These are phyloP conservation scores for Corvus cornix DNA, from an alignment of 2,113 vertebrate species.

Conservation along the genomic window DNA sequence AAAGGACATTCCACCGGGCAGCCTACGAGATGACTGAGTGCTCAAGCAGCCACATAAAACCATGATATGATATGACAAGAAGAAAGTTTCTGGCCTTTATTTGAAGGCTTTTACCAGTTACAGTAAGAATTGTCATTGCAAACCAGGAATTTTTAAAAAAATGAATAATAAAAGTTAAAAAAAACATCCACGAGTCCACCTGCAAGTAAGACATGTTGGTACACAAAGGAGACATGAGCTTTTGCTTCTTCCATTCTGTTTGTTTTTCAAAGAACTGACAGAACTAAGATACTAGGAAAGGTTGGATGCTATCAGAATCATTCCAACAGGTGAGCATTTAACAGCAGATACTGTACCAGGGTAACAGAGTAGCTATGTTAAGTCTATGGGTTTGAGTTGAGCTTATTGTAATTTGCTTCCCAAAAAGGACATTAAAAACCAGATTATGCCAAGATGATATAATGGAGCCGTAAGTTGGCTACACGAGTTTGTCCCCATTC, in stretches of 20 bases:
- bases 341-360: constrained; percentile 43
- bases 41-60: neutral
- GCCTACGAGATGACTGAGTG: accelerated
- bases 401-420: neutral
- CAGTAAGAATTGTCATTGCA: constrained; percentile 70
- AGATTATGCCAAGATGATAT: neutral
- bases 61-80: neutral
- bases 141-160: constrained; percentile 32
- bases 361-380: neutral
- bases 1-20: neutral
- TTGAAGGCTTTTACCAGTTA: constrained; percentile 60
- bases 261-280: neutral
- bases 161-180: constrained; percentile 44
- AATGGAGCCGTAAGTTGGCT: accelerated
- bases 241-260: neutral
- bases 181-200: constrained; percentile 44
- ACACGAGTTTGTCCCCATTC: neutral
- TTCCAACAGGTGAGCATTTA: neutral
- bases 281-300: neutral
- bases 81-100: constrained; percentile 50
- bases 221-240: neutral
- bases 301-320: neutral
- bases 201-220: constrained; percentile 31
- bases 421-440: neutral
- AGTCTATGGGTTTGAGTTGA: neutral